These are phyloP conservation scores for Lichenostomus cassidix DNA, from an alignment of 2,113 vertebrate species.

Conservation along the genomic window DNA sequence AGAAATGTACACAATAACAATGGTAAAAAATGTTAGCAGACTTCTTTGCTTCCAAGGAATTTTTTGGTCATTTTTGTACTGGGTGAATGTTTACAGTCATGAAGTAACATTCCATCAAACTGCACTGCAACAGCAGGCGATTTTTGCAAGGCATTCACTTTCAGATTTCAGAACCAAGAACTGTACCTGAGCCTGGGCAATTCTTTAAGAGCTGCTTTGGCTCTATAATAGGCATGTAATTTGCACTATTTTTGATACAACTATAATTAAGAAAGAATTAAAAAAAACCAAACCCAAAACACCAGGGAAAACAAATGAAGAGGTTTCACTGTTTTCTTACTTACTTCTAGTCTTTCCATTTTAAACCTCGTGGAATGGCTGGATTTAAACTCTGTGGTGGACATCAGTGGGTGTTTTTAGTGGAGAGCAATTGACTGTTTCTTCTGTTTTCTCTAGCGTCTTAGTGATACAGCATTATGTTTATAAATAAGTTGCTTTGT, in stretches of 20 bases:
- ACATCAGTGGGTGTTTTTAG: neutral
- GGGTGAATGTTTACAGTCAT: neutral
- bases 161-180: neutral
- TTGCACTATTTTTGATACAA: neutral
- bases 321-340: neutral
- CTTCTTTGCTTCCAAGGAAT: neutral
- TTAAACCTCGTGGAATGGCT: neutral
- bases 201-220: neutral
- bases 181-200: neutral
- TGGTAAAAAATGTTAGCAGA: neutral
- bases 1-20: neutral
- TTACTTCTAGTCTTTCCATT: neutral
- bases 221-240: neutral
- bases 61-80: neutral
- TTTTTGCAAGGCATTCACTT: neutral
- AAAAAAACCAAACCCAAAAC: neutral
- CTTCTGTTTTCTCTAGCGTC: neutral
- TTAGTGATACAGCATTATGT: neutral
- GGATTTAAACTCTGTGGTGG: neutral
- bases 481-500: neutral
- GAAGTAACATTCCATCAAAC: neutral
- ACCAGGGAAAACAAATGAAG: neutral
- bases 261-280: neutral
- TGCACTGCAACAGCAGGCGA: neutral
- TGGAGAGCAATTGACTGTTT: accelerated